Evolutionary conservation across 2,797 vertebrate genomes (phyloP).

Genomic region (Squalus acanthias): DNA sequence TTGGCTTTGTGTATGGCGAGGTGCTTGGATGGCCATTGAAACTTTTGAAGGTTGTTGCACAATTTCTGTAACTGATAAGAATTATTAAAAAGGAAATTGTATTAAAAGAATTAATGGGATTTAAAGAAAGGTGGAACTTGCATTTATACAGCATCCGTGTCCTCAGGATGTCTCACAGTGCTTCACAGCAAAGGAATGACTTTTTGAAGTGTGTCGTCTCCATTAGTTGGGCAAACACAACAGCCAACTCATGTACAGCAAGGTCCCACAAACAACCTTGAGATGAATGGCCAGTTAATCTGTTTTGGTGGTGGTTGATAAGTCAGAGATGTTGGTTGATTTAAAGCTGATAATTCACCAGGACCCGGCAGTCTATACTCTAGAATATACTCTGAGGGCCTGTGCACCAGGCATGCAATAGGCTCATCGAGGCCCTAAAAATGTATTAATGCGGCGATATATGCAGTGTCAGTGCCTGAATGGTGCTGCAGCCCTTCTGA

Average conservation of each 20-base stretch:
- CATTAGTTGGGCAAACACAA: background rate
- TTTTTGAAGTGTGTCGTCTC: background rate
- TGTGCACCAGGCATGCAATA: background rate
- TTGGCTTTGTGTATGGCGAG: background rate
- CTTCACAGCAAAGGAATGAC: background rate
- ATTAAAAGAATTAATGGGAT: background rate
- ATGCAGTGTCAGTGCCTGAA: background rate
- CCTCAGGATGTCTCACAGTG: background rate
- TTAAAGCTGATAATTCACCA: background rate
- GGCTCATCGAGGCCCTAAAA: background rate
- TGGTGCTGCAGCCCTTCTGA: background rate
- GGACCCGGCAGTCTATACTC: background rate
- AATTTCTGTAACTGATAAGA: background rate
- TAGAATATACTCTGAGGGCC: background rate
- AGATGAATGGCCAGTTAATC: background rate
- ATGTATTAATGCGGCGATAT: background rate
- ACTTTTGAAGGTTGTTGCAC: background rate
- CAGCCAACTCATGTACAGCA: background rate
- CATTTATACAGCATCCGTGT: background rate
- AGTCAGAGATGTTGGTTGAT: background rate
- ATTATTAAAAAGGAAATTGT: background rate
- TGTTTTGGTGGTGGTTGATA: background rate
- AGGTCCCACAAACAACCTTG: background rate
- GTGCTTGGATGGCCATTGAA: background rate
- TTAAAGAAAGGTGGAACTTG: background rate